Base-by-base conservation (phyloP, 2,797 vertebrate species). In the Urocyon cinereoargenteus region DNA sequence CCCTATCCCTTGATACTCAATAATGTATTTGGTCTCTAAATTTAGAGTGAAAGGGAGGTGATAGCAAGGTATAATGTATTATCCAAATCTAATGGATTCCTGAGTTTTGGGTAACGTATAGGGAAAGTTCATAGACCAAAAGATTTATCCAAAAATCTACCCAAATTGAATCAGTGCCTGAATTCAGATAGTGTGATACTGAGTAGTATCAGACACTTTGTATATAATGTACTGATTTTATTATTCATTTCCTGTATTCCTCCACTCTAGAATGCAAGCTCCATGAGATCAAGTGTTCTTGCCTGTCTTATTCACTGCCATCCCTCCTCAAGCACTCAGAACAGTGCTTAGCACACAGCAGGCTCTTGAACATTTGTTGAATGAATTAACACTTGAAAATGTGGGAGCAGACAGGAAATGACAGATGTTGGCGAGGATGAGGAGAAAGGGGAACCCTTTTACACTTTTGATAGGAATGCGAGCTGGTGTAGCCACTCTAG, bases 111-210 rank as follows among this genome's bases (percentile, higher is more conserved):
- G 81, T 28, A 62, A 34, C 21, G 88, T 18, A 9, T 31, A 22
- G 4, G 15, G 53, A 68, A 36, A 70, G 82, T 75, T 91, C 83
- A 75, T 9, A 62, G 34, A 88, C 59, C 82, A 91, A 96, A 96
- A 45, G 45, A 93, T 34, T 93, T 31, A 79, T 31, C 64, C 16
- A 70, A 62, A 96, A 95, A 19, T 64, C 34, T 51, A 78, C 36
- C 55, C 24, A 68, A 86, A 66, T 90, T 51, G 3, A n/a, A 55
- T 92, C 40, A 86, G 53, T 59, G 89, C 26, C 75, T 34, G 59
- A 90, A 64, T 88, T 73, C 45, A 31, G 36, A 79, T 13, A 86
- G 24, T 16, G 11, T 82, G 14, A 83, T n/a, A 83, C 14, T 28
- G 40, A 53, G 55, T 12, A 79, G 34, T 72, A 66, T 77, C 64